phyloP scores from a whole-genome alignment of 1,140 invertebrate genomes.

The Diabrotica undecimpunctata region DNA sequence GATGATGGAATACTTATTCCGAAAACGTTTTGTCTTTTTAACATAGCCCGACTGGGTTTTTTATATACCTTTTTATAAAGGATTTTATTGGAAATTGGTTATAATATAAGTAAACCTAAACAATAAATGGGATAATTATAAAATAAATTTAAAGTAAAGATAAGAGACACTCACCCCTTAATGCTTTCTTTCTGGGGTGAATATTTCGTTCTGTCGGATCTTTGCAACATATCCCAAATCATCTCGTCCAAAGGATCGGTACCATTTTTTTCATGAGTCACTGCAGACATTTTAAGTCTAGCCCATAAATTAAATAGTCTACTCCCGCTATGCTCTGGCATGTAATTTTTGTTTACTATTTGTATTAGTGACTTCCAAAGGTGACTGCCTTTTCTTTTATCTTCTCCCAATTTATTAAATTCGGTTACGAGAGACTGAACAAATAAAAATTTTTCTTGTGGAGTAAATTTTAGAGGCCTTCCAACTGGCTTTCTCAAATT shows the following conservation, averaged over 20 bases:
- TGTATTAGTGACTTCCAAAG: neutral
- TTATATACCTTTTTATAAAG: no score
- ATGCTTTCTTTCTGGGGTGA: no score
- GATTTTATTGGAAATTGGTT: no score
- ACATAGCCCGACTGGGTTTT: no score
- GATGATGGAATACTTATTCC: no score
- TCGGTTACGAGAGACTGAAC: neutral
- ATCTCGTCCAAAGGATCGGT: neutral
- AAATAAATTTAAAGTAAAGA: no score
- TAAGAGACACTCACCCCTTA: no score
- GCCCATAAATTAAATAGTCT: neutral
- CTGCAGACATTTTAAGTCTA: neutral
- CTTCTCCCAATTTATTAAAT: neutral
- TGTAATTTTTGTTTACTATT: neutral
- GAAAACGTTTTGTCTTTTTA: no score
- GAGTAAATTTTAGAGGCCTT: neutral
- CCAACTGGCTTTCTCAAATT: no score
- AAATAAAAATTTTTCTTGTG: neutral
- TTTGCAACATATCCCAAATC: constrained; percentile 9
- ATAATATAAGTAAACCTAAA: no score
- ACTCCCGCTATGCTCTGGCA: neutral
- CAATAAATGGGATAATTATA: no score
- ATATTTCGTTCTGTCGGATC: neutral
- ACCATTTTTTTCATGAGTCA: constrained; percentile 3
- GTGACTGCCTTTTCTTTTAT: neutral